Conservation (phyloP, 2,888 invertebrate species). For the Drosophila nigricruria region DNA sequence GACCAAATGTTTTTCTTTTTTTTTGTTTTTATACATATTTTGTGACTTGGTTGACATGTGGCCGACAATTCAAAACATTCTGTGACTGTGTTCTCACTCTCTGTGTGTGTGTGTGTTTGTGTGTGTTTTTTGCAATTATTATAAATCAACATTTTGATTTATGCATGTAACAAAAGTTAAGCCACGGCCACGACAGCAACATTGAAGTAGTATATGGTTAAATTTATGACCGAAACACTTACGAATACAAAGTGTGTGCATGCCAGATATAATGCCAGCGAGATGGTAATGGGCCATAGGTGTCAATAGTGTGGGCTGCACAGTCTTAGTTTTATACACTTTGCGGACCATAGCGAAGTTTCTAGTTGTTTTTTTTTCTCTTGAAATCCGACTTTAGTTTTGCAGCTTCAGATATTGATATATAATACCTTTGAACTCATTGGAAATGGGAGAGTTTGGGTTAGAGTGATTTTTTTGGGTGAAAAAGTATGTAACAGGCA, state of each 20-base stretch:
- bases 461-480: background rate
- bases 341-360: background rate
- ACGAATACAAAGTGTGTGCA: constrained; percentile 60
- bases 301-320: constrained; percentile 13
- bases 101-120: constrained; percentile 28
- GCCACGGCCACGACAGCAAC: constrained; percentile 49
- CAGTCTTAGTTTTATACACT: constrained; percentile 10
- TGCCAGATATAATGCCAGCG: constrained; percentile 14
- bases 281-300: constrained; percentile 16
- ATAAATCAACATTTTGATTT: constrained; percentile 76
- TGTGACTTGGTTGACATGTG: constrained; percentile 64
- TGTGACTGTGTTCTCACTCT: constrained; percentile 8
- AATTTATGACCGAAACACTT: constrained; percentile 69
- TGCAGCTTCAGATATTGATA: background rate
- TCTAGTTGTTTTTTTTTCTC: background rate
- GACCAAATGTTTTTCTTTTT: constrained; percentile 22
- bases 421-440: background rate
- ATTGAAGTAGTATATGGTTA: constrained; percentile 42
- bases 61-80: constrained; percentile 55
- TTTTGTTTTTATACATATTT: background rate
- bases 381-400: background rate
- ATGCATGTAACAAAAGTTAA: constrained; percentile 72
- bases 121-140: constrained; percentile 72
- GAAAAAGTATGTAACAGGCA: background rate
- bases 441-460: background rate